A percentile compares a stretch with the other conserved stretches of the same genome.
Evolutionary conservation across 2,113 vertebrate genomes (phyloP).

Genomic region (Elgaria multicarinata): DNA sequence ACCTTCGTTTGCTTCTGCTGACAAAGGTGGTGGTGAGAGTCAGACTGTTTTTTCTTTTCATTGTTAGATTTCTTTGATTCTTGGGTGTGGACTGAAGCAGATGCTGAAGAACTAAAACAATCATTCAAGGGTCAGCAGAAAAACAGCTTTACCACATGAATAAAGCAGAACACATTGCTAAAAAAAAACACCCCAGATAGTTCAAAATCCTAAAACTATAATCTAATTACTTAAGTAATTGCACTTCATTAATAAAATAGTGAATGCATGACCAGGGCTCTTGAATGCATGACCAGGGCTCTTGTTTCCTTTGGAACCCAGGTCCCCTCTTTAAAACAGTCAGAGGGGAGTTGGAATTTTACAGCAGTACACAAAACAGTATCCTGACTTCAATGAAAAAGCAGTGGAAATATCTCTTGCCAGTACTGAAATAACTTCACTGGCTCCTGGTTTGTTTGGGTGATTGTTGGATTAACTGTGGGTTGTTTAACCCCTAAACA

Average conservation of each 20-base stretch:
- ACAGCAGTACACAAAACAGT: background rate
- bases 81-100: background rate
- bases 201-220: background rate
- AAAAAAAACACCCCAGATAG: background rate
- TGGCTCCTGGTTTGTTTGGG: no score
- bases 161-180: background rate
- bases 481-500: no score
- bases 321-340: background rate
- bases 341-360: background rate
- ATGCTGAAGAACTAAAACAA: constrained; percentile 26
- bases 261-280: no score
- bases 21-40: background rate
- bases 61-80: constrained; percentile 54
- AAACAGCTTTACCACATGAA: background rate
- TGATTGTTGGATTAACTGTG: no score
- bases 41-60: constrained; percentile 26
- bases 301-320: background rate
- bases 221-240: background rate
- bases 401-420: no score
- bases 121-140: background rate
- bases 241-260: background rate
- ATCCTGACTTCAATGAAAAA: background rate
- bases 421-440: no score
- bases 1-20: constrained; percentile 52
- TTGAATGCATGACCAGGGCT: no score